Conservation (phyloP, 2,797 vertebrate species). For the Cossypha dichroa region DNA sequence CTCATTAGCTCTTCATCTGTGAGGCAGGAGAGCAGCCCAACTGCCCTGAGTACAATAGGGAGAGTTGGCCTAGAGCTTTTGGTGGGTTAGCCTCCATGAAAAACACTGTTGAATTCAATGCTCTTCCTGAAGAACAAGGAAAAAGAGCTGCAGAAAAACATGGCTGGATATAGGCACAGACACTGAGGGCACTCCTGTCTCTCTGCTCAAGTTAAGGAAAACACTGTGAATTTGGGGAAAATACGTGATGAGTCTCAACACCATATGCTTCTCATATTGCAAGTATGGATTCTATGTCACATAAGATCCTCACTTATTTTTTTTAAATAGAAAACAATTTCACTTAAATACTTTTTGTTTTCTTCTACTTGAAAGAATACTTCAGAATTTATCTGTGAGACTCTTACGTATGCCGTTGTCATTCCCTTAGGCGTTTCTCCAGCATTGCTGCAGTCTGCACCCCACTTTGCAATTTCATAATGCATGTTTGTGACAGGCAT, state of each 20-base stretch:
- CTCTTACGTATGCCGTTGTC: not conserved
- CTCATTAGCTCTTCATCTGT: not conserved
- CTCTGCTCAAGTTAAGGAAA: not conserved
- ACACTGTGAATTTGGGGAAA: not conserved
- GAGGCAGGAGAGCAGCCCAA: not conserved
- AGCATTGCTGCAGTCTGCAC: not conserved
- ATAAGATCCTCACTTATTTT: not conserved
- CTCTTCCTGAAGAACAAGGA: not conserved
- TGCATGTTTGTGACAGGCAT: slow-evolving; percentile 8
- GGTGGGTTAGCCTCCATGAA: not conserved
- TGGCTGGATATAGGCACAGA: not conserved
- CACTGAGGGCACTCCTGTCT: not conserved
- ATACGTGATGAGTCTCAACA: not conserved
- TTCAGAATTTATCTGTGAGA: not conserved
- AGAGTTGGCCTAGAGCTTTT: not conserved
- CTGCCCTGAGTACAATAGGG: not conserved
- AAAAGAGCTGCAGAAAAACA: not conserved
- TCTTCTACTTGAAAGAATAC: not conserved
- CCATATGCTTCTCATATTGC: not conserved
- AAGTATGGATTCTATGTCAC: not conserved
- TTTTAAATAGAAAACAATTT: not conserved
- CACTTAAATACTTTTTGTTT: not conserved
- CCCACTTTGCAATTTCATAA: not conserved
- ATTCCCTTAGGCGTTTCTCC: not conserved
- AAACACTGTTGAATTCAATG: not conserved